Evolutionary conservation across 92 coral and sea anemone genomes (phyloP).

Genomic region (Porites lobata): DNA sequence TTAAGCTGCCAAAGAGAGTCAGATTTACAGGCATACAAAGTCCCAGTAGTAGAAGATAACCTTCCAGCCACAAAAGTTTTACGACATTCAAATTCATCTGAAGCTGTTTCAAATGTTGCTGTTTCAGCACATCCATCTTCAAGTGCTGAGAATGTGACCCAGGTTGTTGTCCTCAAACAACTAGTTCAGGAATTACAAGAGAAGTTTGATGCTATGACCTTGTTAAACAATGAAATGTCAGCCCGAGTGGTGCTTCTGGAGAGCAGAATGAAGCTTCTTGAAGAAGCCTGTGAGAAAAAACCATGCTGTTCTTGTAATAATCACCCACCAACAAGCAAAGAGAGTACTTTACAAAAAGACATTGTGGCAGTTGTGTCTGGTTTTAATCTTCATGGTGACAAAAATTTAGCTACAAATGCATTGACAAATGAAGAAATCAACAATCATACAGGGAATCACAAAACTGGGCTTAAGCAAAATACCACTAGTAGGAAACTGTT

Average conservation of each 20-base stretch:
- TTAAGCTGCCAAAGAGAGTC: constrained; percentile 44
- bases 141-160: constrained; percentile 15
- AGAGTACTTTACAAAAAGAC: not conserved
- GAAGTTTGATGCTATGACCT: constrained; percentile 67
- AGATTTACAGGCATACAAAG: not conserved
- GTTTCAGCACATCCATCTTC: not conserved
- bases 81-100: constrained; percentile 35
- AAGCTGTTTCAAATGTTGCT: not conserved
- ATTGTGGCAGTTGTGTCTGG: constrained; percentile 44
- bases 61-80: constrained; percentile 54
- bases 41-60: constrained; percentile 21
- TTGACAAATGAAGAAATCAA: not conserved
- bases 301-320: constrained; percentile 29
- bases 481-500: constrained; percentile 29
- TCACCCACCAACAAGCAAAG: not conserved
- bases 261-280: constrained; percentile 83
- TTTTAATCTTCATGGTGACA: constrained; percentile 10
- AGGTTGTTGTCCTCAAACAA: constrained; percentile 42
- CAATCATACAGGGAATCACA: not conserved
- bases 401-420: not conserved
- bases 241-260: constrained; percentile 91
- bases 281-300: constrained; percentile 69
- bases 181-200: constrained; percentile 69
- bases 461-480: not conserved
- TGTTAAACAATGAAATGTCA: constrained; percentile 86